phyloP scores from a whole-genome alignment of 35 echinoderm and acorn worm genomes.

The Lytechinus pictus region DNA sequence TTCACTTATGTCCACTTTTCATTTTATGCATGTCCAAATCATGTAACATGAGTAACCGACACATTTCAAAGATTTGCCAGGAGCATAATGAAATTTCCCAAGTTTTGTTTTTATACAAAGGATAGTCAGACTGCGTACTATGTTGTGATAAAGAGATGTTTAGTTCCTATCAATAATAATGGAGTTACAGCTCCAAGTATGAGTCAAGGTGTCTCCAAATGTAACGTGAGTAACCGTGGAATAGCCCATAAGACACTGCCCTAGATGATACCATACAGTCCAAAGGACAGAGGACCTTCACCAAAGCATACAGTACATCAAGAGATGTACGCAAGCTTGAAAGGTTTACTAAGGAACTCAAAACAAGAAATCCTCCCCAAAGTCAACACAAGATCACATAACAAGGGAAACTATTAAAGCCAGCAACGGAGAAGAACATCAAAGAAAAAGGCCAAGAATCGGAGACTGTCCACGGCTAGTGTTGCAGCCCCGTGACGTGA shows the following conservation, averaged over 20 bases:
- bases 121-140: too few species aligned
- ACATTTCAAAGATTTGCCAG: too few species aligned
- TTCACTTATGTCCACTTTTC: too few species aligned
- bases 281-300: neutral
- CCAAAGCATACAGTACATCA: neutral
- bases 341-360: neutral
- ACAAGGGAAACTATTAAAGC: neutral
- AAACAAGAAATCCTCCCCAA: neutral
- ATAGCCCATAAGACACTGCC: neutral
- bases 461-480: neutral
- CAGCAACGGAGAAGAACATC: neutral
- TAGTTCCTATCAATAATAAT: too few species aligned
- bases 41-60: too few species aligned
- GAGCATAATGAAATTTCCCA: too few species aligned
- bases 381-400: neutral
- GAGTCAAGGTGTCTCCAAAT: too few species aligned
- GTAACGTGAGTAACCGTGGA: too few species aligned
- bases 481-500: neutral
- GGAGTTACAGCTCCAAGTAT: too few species aligned
- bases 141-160: too few species aligned
- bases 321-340: neutral
- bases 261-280: neutral
- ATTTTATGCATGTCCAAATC: too few species aligned
- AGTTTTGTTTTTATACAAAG: too few species aligned
- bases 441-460: neutral